These are phyloP conservation scores for Oscheius sp. DNA, from an alignment of 2,888 invertebrate genomes.

Conservation along the genomic window DNA sequence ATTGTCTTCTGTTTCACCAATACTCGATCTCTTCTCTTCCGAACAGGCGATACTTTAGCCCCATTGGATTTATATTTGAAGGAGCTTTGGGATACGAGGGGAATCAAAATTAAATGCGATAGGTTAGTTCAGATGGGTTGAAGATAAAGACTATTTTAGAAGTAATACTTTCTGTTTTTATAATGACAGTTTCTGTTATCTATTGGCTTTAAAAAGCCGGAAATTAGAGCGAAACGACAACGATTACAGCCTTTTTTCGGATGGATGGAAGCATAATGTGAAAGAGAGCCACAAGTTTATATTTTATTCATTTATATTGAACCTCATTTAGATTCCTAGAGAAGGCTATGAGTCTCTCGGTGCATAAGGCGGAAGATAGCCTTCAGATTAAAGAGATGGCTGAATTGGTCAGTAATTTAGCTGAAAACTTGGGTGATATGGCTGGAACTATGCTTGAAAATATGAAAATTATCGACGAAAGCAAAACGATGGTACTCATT, in stretches of 20 bases:
- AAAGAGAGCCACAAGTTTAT: not conserved
- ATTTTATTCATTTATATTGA: not conserved
- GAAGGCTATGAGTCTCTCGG: not conserved
- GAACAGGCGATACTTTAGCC: not conserved
- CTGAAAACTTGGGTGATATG: not conserved
- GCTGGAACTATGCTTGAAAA: not conserved
- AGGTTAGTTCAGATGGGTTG: too few species aligned
- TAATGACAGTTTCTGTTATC: slow-evolving; percentile 46
- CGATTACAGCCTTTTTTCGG: not conserved
- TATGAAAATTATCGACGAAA: not conserved
- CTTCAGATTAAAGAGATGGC: not conserved
- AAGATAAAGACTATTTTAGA: slow-evolving; percentile 22
- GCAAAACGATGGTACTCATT: not conserved
- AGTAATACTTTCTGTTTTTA: slow-evolving; percentile 47
- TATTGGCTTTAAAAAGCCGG: slow-evolving; percentile 30
- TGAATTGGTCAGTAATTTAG: not conserved
- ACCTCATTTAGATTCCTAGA: not conserved
- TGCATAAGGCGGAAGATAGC: not conserved
- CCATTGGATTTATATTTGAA: not conserved
- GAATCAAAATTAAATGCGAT: not conserved
- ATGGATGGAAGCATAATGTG: not conserved
- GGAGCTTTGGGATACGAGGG: not conserved
- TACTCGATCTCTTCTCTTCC: not conserved
- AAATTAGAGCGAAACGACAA: too few species aligned
- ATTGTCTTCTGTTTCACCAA: slow-evolving; percentile 57